Conservation (phyloP, 2,797 vertebrate genomes). For the Gymnocypris eckloni region DNA sequence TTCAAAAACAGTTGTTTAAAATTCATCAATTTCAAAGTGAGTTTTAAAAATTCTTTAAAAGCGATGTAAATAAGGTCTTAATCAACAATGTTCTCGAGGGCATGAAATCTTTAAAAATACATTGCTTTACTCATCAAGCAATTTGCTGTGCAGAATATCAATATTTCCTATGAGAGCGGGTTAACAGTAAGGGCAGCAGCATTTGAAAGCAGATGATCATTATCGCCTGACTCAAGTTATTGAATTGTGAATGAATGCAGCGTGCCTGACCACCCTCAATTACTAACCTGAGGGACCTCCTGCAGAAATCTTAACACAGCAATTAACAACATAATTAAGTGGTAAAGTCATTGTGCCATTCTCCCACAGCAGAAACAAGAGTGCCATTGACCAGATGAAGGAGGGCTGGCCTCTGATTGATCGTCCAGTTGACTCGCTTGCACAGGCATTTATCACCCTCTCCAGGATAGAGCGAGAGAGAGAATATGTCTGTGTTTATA, state of each 20-base stretch:
- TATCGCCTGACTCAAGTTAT: slow-evolving; percentile 67
- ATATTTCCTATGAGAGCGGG: slow-evolving; percentile 29
- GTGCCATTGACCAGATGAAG: slow-evolving; percentile 79
- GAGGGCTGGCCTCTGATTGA: slow-evolving; percentile 82
- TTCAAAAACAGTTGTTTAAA: slow-evolving; percentile 12
- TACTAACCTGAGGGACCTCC: slow-evolving; percentile 80
- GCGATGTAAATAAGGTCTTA: slow-evolving; percentile 40
- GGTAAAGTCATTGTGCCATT: slow-evolving; percentile 79
- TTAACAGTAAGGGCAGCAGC: slow-evolving; percentile 49
- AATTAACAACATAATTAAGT: slow-evolving; percentile 89
- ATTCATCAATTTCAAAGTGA: slow-evolving; percentile 1
- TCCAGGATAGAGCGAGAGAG: slow-evolving; percentile 61
- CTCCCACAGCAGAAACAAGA: slow-evolving; percentile 77
- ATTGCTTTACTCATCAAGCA: slow-evolving; percentile 40
- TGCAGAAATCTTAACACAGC: slow-evolving; percentile 83
- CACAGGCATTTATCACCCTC: slow-evolving; percentile 77
- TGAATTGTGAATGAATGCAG: slow-evolving; percentile 82
- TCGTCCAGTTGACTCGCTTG: slow-evolving; percentile 79
- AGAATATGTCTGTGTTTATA: slow-evolving; percentile 37
- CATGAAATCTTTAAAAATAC: slow-evolving; percentile 31
- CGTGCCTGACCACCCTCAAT: slow-evolving; percentile 82
- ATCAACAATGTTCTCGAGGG: slow-evolving; percentile 37
- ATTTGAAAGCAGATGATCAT: slow-evolving; percentile 47
- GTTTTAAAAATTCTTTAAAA: slow-evolving; percentile 24
- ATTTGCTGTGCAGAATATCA: slow-evolving; percentile 28